Evolutionary conservation across 2,797 vertebrate genomes (phyloP), one percentile per base, ranked within the genome.

Genomic region (Enteromius unitaeniatus): DNA sequence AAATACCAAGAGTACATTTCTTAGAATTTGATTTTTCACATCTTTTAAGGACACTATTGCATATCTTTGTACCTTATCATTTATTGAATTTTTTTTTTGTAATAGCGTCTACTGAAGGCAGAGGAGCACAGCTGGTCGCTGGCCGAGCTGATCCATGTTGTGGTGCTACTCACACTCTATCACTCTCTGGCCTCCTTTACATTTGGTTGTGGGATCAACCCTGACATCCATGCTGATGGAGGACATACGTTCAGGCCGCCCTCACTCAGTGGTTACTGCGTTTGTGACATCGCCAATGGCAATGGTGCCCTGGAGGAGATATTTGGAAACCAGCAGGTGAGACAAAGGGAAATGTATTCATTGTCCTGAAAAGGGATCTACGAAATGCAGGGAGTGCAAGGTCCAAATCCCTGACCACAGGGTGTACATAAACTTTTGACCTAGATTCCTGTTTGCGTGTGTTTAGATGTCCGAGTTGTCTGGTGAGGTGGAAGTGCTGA

Each of bases 71-170:
- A 23, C 53, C 65, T n/a, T 15, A 40, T 26, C 1, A 45, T n/a
- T 7, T 13, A n/a, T 23, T 45, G 6, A 17, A 4, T 4, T 34
- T 34, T 40, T 31, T 26, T 45, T 60, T 28, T 40, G 67, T 45
- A 2, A 75, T 90, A 99, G 98, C 93, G 94, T 89, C 96, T 99
- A 82, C 88, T 99, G 90, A 99, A 98, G 93, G 96, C 97, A 0
- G 98, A 99, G 93, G 98, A 97, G 84, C 96, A 99, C 92, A 98
- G 97, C 93, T 99, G 98, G 98, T 99, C 98, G 37, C 91, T 99
- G 70, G 98, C 98, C 0, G 98, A 99, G 93, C 91, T 99, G 79
- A 97, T 99, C 90, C 98, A 99, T 0, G 97, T 96, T 0, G 97
- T 99, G 0, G 97, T 99, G 88, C 96, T 99, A 42, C 97, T 99